Conservation (phyloP, 2,797 vertebrate species). For the Amblyraja radiata region DNA sequence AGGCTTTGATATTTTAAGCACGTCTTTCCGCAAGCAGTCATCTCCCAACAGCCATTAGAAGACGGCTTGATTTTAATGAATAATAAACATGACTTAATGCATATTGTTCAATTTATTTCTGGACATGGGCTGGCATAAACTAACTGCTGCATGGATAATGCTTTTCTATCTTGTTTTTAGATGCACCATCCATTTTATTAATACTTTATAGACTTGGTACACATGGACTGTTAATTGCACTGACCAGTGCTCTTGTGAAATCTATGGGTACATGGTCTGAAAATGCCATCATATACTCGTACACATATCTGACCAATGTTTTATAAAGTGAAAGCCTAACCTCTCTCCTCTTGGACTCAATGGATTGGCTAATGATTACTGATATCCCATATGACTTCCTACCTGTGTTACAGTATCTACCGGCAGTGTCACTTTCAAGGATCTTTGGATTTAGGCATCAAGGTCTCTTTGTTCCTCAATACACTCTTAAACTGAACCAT, state of each 20-base stretch:
- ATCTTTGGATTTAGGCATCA: too few species aligned
- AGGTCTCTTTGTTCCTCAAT: too few species aligned
- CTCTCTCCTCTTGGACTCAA: too few species aligned
- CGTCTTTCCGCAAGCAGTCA: neutral
- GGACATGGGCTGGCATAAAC: neutral
- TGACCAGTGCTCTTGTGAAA: neutral
- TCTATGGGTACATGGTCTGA: neutral
- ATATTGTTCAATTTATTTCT: neutral
- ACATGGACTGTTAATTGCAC: neutral
- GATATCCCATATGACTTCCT: too few species aligned
- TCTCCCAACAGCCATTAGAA: neutral
- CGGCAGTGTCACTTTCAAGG: too few species aligned
- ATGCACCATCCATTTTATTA: neutral
- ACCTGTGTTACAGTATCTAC: too few species aligned
- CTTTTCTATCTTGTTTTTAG: neutral
- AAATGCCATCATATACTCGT: neutral
- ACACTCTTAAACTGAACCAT: too few species aligned
- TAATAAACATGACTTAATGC: neutral
- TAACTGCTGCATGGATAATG: neutral
- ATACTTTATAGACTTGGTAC: neutral
- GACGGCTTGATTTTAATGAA: neutral
- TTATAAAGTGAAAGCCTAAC: too few species aligned
- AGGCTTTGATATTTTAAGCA: neutral
- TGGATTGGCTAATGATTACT: too few species aligned
- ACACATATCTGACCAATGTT: neutral